phyloP scores from a whole-genome alignment of 2,113 vertebrate species.

The Tiliqua scincoides region DNA sequence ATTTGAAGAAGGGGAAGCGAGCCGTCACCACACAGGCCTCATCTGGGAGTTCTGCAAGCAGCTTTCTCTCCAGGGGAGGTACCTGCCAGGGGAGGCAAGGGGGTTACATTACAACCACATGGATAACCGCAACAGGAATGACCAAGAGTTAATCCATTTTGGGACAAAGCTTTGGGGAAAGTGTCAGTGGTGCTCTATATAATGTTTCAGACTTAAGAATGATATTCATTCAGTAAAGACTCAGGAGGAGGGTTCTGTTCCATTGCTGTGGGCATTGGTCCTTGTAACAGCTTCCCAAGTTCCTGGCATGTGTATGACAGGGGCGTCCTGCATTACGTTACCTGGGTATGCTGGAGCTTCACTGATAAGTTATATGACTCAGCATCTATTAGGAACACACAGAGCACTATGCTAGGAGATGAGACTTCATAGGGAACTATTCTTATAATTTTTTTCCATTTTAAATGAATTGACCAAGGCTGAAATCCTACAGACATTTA shows the following conservation, averaged over 20 bases:
- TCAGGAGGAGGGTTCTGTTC: not conserved
- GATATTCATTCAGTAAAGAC: not conserved
- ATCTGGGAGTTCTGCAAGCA: conserved; percentile 83
- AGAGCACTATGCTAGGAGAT: too few species aligned
- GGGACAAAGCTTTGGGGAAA: not conserved
- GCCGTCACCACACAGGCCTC: conserved; percentile 89
- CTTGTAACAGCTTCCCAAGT: not conserved
- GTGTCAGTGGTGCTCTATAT: not conserved
- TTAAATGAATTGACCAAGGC: not conserved
- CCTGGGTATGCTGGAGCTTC: not conserved
- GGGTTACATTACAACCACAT: not conserved
- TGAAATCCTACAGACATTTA: too few species aligned
- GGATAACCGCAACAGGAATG: not conserved
- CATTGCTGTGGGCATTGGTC: not conserved
- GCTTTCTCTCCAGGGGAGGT: conserved; percentile 83
- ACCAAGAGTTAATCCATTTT: not conserved
- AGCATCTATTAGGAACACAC: not conserved
- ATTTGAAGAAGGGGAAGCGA: conserved; percentile 88
- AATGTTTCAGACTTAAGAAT: not conserved
- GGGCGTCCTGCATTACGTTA: not conserved
- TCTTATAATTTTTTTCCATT: too few species aligned
- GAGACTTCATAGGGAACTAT: too few species aligned
- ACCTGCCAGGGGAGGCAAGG: conserved; percentile 75
- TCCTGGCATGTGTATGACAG: too few species aligned
- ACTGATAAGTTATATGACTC: not conserved